These are phyloP conservation scores for Sapajus apella DNA, from an alignment of 2,113 vertebrate species.

Conservation along the genomic window DNA sequence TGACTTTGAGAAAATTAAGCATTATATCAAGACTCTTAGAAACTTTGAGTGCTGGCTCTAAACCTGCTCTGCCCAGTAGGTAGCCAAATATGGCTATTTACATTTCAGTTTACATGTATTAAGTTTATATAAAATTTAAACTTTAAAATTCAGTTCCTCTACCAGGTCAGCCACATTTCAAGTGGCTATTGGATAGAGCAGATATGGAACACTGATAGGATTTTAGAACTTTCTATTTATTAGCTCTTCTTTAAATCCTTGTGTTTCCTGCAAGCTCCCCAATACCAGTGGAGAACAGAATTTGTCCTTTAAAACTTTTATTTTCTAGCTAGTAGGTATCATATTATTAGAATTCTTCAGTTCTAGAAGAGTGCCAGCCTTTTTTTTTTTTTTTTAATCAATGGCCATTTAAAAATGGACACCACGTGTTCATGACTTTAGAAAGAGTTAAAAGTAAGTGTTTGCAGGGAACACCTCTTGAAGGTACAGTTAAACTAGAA, in stretches of 20 bases:
- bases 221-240: not conserved
- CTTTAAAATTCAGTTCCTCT: not conserved
- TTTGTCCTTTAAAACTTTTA: not conserved
- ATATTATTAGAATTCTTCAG: not conserved
- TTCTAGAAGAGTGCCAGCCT: not conserved
- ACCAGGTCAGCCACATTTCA: not conserved
- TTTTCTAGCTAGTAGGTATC: not conserved
- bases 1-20: not conserved
- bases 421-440: not conserved
- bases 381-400: not conserved
- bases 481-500: fast-evolving
- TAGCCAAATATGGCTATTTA: not conserved
- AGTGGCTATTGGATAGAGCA: not conserved
- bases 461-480: too few species aligned
- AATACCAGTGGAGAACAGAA: not conserved
- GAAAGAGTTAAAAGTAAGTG: not conserved
- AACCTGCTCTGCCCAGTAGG: not conserved
- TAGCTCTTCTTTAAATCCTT: not conserved
- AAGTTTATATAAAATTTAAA: not conserved
- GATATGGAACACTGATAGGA: not conserved
- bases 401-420: not conserved
- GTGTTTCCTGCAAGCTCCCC: not conserved
- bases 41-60: not conserved
- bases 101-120: not conserved
- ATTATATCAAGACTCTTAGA: not conserved